Evolutionary conservation across 2,888 invertebrate genomes (phyloP), one percentile per base, ranked within the genome.

Genomic region (Dermolepida albohirtum): DNA sequence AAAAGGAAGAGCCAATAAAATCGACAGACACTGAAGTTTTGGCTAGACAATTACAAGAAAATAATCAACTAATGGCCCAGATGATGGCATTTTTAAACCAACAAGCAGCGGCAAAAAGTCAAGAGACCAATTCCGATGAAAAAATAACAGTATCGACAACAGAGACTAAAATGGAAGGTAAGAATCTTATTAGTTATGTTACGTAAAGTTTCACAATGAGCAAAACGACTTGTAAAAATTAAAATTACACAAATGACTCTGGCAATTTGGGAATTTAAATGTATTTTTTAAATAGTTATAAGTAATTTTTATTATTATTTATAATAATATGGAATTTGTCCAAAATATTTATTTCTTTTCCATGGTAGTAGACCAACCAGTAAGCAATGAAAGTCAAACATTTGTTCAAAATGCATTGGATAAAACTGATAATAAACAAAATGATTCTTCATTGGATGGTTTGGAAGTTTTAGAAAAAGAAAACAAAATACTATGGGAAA

Each of bases 81-180:
- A 40, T 40, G 54, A 17, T 22, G 40, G 11, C 12, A 16, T 6
- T 40, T 1, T 10, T 41, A 8, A 39, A n/a, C 2, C 17, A 16
- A 10, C 34, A 34, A 17, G n/a, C 1, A 50, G 22, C 2, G 4
- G 22, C 22, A 22, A 22, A 22, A 22, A 4, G 2, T 22, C 22
- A 22, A 22, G 22, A 22, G 1, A 2, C 22, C 1, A 22, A 22
- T 22, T 22, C 22, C 4, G 22, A 22, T 22, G 22, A 22, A 4
- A 22, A 22, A 4, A 22, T 22, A 1, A 22, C 22, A 22, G 1
- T 4, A 4, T 22, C 16, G 2, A 54, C 40, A 1, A 4, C 14
- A 10, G 54, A 40, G 17, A 11, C 17, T 10, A 17, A 54, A 16
- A 54, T 54, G 54, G 54, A 54, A 40, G 54, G 54, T 54, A 40